Evolutionary conservation across 2,888 invertebrate genomes (phyloP), one percentile per base, ranked within the genome.

Genomic region (Cinara cedri): DNA sequence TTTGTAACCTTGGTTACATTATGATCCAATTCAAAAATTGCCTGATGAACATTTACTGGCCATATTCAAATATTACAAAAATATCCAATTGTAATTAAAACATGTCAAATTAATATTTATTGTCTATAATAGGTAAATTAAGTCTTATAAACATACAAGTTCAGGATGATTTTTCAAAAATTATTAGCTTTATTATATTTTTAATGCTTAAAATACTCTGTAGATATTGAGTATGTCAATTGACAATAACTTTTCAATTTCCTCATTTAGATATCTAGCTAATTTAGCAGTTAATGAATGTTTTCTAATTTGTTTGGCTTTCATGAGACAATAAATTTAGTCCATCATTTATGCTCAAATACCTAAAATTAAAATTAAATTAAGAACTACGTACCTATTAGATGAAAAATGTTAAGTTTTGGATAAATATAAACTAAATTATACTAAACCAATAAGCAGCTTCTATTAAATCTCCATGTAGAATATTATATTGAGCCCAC

Each of bases 361-460:
- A 78, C 51, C 78, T 78, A 51, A 49, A 60, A 78, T 46, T 26
- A 34, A 3, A 76, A 57, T 46, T n/a, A 21, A 16, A 26, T n/a
- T n/a, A n/a, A 49, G 21, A 71, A 26, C 51, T 46, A 46, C 10
- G 34, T 34, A 34, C 3, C 6, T n/a, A n/a, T n/a, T n/a, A n/a
- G n/a, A n/a, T 34, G 34, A 34, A n/a, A n/a, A n/a, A 34, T 34
- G 3, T 34, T 34, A 34, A 34, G 34, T 6, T 4, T 34, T 34
- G 34, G 6, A 34, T 34, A 4, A 34, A 34, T 34, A 34, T 34
- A 55, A 55, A 66, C 34, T 34, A 34, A 34, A 34, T 34, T 42
- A 63, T 34, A 72, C 81, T 76, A 34, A n/a, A 83, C 83, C 83
- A 83, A 55, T 83, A 83, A 68, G 83, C 83, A n/a, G 83, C 83